A percentile compares a stretch with the other conserved stretches of the same genome.
Evolutionary conservation across 2,888 invertebrate genomes (phyloP).

Genomic region (Trissolcus japonicus): DNA sequence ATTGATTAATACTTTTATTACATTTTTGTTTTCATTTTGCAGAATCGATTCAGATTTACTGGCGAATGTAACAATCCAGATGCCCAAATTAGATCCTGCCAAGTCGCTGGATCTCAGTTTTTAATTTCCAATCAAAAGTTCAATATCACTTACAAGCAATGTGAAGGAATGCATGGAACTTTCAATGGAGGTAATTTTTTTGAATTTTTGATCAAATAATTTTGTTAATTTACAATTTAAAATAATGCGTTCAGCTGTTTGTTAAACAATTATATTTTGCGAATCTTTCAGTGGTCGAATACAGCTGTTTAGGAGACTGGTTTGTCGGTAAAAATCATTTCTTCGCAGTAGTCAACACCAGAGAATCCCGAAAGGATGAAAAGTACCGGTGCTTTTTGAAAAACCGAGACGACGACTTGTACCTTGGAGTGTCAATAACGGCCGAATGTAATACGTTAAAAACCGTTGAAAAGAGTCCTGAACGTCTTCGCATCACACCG

Average conservation of each 20-base stretch:
- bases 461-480: slow-evolving; percentile 95
- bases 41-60: slow-evolving; percentile 91
- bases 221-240: background rate
- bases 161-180: slow-evolving; percentile 92
- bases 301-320: slow-evolving; percentile 96
- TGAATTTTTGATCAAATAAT: no score
- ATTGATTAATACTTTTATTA: background rate
- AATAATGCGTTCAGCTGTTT: background rate
- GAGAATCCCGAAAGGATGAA: slow-evolving; percentile 95
- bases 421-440: slow-evolving; percentile 93
- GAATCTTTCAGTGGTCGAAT: slow-evolving; percentile 84
- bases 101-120: slow-evolving; percentile 96
- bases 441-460: slow-evolving; percentile 95
- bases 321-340: slow-evolving; percentile 96
- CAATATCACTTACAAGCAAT: slow-evolving; percentile 94
- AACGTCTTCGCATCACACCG: slow-evolving; percentile 89
- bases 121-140: slow-evolving; percentile 98
- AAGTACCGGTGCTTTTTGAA: slow-evolving; percentile 95
- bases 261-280: background rate
- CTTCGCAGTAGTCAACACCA: slow-evolving; percentile 97
- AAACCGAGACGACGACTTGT: slow-evolving; percentile 95
- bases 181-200: slow-evolving; percentile 84
- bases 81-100: slow-evolving; percentile 94
- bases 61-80: slow-evolving; percentile 94
- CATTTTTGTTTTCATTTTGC: slow-evolving; percentile 29